Evolutionary conservation across 2,888 invertebrate genomes (phyloP), one percentile per base, ranked within the genome.

Genomic region (Hoplodrina ambigua): DNA sequence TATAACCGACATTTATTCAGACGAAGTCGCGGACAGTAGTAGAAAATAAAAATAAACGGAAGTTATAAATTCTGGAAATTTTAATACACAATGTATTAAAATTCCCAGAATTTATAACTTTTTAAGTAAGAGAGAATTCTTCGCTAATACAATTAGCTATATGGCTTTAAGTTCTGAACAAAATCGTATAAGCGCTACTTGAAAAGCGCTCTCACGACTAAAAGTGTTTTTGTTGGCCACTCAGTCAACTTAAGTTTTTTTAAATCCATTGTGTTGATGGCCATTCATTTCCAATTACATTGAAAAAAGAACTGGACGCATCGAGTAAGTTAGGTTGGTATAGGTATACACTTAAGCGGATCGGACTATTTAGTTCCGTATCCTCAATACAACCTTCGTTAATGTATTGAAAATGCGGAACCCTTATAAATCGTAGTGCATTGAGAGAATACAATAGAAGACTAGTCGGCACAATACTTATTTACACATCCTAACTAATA

Each of bases 191-290:
- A 19, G 6, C 10, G 11, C 10, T 41, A n/a, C 61, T 63, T 76
- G 44, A 72, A 59, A 72, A 71, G 78, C 11, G 20, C 20, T 57
- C 41, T 53, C 52, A 8, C 63, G 17, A 52, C 7, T 49, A 33
- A n/a, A 6, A 4, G 30, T 49, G 6, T 70, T 54, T 54, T 17
- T 49, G 6, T 70, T 54, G 54, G 19, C 6, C 33, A 30, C 50
- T 49, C 17, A 56, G 20, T 17, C 25, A 55, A 56, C 55, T 75
- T 19, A 25, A 49, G 17, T 17, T 55, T 19, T 37, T 10, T 63
- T 54, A 55, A 25, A 17, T 17, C 10, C n/a, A 33, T 25, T 69
- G 13, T 13, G 13, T 8, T 19, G 57, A 49, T n/a, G 17, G 30
- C 19, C 13, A 54, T 25, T 2, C 11, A 58, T 58, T 53, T 49